Conservation (phyloP, 2,888 invertebrate genomes). For the Pseudoips prasinana region DNA sequence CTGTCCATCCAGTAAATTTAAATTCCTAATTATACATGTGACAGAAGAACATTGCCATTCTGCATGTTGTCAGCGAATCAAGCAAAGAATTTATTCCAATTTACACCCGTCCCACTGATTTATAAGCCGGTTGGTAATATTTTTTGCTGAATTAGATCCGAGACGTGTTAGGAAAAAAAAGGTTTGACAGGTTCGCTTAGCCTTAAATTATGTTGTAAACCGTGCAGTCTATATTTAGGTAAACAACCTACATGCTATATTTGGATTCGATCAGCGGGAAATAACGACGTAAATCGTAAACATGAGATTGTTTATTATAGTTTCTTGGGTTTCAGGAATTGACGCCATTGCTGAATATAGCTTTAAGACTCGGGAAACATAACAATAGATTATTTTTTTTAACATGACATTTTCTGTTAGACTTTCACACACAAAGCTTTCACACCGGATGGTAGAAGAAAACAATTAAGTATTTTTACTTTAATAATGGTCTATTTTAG, state of each 20-base stretch:
- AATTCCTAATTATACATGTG: no score
- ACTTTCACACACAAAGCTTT: no score
- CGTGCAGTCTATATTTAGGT: conserved; percentile 4
- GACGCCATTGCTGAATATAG: conserved; percentile 8
- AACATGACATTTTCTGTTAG: no score
- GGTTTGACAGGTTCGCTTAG: conserved; percentile 33
- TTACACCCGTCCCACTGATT: conserved; percentile 72
- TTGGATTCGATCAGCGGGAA: conserved; percentile 6
- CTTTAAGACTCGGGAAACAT: no score
- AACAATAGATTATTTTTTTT: no score
- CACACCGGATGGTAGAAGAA: no score
- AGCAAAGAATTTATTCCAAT: conserved; percentile 70
- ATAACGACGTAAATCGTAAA: conserved; percentile 3
- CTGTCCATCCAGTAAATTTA: no score
- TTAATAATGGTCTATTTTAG: no score
- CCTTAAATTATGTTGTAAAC: conserved; percentile 27
- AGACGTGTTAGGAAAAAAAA: conserved; percentile 60
- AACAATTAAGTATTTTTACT: no score
- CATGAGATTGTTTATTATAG: neutral
- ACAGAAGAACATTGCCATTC: conserved; percentile 6
- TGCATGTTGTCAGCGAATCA: conserved; percentile 45
- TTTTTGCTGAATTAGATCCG: conserved; percentile 60
- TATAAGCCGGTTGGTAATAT: conserved; percentile 61
- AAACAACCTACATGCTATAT: conserved; percentile 5
- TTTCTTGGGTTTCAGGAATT: neutral